Base-by-base conservation (phyloP, 2,888 invertebrate genomes). In the Baccha elongata region DNA sequence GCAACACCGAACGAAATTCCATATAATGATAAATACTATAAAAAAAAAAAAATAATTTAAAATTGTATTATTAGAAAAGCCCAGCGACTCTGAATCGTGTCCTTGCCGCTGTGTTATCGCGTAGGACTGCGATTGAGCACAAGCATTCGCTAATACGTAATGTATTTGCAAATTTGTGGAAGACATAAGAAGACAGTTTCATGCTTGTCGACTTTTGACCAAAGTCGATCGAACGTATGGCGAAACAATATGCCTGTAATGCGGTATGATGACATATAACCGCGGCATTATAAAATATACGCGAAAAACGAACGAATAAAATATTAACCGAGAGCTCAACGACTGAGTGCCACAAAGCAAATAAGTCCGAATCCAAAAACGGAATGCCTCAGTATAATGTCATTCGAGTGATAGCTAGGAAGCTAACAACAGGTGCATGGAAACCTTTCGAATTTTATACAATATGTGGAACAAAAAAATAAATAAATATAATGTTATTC, bases 51-150 rank as follows among this genome's bases (percentile, higher is more conserved):
- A 48, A 35, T 74, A 67, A 58, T 74, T 23, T 58, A 52, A 58
- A 53, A 74, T 64, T 80, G 55, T 80, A 48, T 69, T 53, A 80
- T 50, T 74, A 80, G 80, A 80, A 69, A 80, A 80, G 23, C 11
- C 62, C 48, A 55, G 26, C 46, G 62, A 62, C 35, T 42, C 67
- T 17, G 17, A 62, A 26, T 53, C 53, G 62, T 80, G 79, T 62
- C 53, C 62, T 29, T 73, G 74, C 62, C 40, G 53, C 23, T 80
- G 80, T 19, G 40, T 17, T 40, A 44, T 80, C 19, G 35, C 60
- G 6, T 80, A 80, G 55, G 19, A 62, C 44, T 21, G 37, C 60
- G 26, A 44, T 32, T 62, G 26, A 44, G 7, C 17, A 32, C 17
- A 32, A 17, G 11, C n/a, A 60, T 55, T 69, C 10, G 46, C 11